A percentile compares a stretch with the other conserved stretches of the same genome.
These are phyloP conservation scores for Pseudoatta argentina DNA, from an alignment of 1,140 invertebrate genomes.

Conservation along the genomic window DNA sequence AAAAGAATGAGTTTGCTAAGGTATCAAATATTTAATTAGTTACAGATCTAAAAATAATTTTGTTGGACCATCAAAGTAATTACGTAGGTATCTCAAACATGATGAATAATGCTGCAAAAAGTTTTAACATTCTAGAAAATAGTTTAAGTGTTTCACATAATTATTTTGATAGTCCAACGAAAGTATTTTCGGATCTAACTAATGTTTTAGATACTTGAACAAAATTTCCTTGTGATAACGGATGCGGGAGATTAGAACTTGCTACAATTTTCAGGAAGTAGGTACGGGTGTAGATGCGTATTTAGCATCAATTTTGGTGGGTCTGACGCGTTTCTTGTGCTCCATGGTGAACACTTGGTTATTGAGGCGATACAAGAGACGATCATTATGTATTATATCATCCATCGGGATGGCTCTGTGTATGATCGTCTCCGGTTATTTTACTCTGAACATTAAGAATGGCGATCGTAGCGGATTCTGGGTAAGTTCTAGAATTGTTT, in stretches of 20 bases:
- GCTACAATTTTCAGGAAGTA: slow-evolving; percentile 82
- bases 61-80: no score
- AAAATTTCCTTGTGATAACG: no score
- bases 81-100: no score
- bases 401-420: slow-evolving; percentile 86
- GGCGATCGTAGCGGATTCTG: slow-evolving; percentile 78
- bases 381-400: slow-evolving; percentile 86
- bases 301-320: slow-evolving; percentile 88
- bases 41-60: no score
- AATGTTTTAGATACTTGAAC: no score
- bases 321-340: slow-evolving; percentile 88
- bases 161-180: no score
- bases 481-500: slow-evolving; percentile 56
- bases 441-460: slow-evolving; percentile 83
- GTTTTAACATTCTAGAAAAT: no score
- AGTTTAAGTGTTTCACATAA: no score
- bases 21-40: no score
- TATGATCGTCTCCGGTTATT: slow-evolving; percentile 87
- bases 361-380: slow-evolving; percentile 85
- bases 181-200: no score
- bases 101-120: no score
- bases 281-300: slow-evolving; percentile 86
- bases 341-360: slow-evolving; percentile 87
- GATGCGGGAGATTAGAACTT: background rate
- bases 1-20: no score